These are phyloP conservation scores for Euborellia annulipes DNA, from an alignment of 1,140 invertebrate genomes.

Conservation along the genomic window DNA sequence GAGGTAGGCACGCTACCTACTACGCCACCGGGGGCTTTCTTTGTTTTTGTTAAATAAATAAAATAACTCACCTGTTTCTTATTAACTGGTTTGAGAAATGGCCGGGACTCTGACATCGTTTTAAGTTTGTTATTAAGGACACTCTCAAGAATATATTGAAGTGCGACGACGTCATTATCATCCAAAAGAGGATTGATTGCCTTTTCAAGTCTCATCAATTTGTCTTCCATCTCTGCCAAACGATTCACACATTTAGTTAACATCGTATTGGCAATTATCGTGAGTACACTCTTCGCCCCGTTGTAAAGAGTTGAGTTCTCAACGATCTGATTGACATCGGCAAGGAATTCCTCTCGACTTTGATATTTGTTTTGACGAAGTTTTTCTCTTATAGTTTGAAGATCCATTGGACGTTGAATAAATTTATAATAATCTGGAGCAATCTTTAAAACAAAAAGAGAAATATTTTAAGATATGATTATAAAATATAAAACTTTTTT, in stretches of 20 bases:
- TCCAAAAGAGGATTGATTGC: conserved; percentile 48
- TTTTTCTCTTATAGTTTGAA: conserved; percentile 45
- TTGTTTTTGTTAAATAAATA: too few relatives aligned
- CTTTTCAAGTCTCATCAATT: conserved; percentile 43
- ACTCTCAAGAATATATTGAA: conserved; percentile 87
- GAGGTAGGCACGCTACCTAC: too few relatives aligned
- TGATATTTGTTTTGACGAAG: conserved; percentile 39
- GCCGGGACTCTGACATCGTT: conserved; percentile 74
- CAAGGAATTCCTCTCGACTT: conserved; percentile 40
- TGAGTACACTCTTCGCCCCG: conserved; percentile 34
- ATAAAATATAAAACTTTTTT: too few relatives aligned
- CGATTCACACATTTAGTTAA: conserved; percentile 30
- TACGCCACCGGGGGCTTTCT: too few relatives aligned
- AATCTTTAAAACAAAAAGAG: too few relatives aligned
- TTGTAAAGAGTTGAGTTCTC: conserved; percentile 44
- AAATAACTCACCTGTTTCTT: conserved; percentile 84
- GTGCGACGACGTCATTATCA: conserved; percentile 58
- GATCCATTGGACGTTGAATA: conserved; percentile 46
- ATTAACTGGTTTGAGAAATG: conserved; percentile 89
- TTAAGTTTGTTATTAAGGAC: conserved; percentile 78
- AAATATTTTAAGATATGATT: too few relatives aligned
- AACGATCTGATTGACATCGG: conserved; percentile 41
- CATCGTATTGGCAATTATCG: conserved; percentile 32
- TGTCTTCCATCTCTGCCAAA: conserved; percentile 41
- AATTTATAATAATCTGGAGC: conserved; percentile 44